Conservation (phyloP, 2,888 invertebrate species). For the Muscina levida region DNA sequence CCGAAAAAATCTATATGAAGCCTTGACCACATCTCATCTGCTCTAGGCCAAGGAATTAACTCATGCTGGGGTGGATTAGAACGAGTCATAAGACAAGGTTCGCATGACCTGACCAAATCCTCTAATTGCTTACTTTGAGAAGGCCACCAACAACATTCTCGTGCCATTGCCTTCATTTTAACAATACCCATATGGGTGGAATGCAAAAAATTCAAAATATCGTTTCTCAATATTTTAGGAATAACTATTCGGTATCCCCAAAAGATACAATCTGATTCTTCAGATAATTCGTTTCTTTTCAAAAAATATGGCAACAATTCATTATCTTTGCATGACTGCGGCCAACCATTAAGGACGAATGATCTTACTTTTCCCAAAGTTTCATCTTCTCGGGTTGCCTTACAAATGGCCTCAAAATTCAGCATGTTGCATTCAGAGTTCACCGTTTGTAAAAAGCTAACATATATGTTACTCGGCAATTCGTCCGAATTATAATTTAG, state of each 20-base stretch:
- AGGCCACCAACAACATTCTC: slow-evolving; percentile 70
- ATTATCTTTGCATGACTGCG: slow-evolving; percentile 16
- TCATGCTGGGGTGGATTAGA: slow-evolving; percentile 23
- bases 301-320: slow-evolving; percentile 46
- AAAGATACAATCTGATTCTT: slow-evolving; percentile 50
- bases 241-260: slow-evolving; percentile 13
- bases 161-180: slow-evolving; percentile 63
- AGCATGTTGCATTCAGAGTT: neutral
- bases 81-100: slow-evolving; percentile 52
- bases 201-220: slow-evolving; percentile 22
- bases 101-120: slow-evolving; percentile 60
- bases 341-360: slow-evolving; percentile 18
- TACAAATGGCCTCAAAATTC: slow-evolving; percentile 4
- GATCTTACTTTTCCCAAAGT: slow-evolving; percentile 18
- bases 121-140: slow-evolving; percentile 67
- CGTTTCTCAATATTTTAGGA: neutral
- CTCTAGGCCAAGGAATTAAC: slow-evolving; percentile 38
- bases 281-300: slow-evolving; percentile 43
- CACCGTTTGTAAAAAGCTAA: slow-evolving; percentile 9
- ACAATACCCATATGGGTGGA: slow-evolving; percentile 52
- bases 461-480: slow-evolving; percentile 23
- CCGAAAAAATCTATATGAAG: slow-evolving; percentile 51
- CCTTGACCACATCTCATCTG: slow-evolving; percentile 40
- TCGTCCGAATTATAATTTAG: neutral
- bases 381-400: slow-evolving; percentile 5